Base-by-base conservation (phyloP, 2,113 vertebrate genomes). In the Notothenia rossii region DNA sequence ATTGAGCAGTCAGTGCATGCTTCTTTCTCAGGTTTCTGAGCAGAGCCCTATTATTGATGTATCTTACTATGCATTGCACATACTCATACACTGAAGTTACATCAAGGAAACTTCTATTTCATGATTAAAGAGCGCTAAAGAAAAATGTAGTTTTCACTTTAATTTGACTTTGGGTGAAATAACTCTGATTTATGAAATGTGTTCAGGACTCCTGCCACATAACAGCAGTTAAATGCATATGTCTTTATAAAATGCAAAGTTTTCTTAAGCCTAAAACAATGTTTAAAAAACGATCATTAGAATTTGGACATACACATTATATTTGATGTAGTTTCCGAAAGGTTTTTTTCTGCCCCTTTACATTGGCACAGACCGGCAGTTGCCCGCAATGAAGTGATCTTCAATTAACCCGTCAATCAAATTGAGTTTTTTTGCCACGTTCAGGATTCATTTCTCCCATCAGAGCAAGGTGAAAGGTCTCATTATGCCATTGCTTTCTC, bases 401-500 rank as follows among this genome's bases (percentile, higher is more conserved):
- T 85, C 62, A 75, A 77, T 87, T 84, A 85, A 72, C 67, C 74
- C 13, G 33, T 88, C 88, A 87, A 81, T 90, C 82, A 86, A 74
- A 67, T 22, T 36, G 8, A 33, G 60, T 66, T 87, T 60, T 29
- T 76, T 58, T 9, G 20, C 45, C 29, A 58, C 7, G 3, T 60
- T 75, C 64, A 81, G 54, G 56, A 84, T 66, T 89, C 11, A 77
- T 82, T 88, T 72, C 67, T 78, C 58, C 64, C 45, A 72, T 84
- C 82, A 79, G 77, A 75, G 17, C 49, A 54, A 79, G 88, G 87
- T 85, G 77, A 90, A 90, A 90, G 85, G 87, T 88, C 82, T 85
- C 80, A 88, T 88, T 90, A 89, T 83, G 80, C 79, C 60, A 88
- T 89, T 87, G 89, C 49, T 77, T 81, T 75, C 84, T 86, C 76